These are phyloP conservation scores for Protonibea diacanthus DNA, from an alignment of 2,797 vertebrate genomes.

Conservation along the genomic window DNA sequence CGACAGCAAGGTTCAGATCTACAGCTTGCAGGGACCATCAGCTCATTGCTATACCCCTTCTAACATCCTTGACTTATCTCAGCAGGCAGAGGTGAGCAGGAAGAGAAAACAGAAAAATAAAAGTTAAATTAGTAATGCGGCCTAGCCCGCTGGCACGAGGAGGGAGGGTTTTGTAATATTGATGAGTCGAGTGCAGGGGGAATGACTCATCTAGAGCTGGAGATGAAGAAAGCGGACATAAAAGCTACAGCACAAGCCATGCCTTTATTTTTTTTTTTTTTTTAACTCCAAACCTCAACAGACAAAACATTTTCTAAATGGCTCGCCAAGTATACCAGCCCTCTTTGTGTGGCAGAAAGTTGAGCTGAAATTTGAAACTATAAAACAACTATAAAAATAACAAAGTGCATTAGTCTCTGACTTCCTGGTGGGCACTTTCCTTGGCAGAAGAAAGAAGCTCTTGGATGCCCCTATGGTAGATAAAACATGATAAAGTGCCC, in stretches of 20 bases:
- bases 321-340: neutral
- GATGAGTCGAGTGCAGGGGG: constrained; percentile 78
- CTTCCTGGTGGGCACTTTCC: neutral
- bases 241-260: constrained; percentile 32
- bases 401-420: neutral
- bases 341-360: neutral
- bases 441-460: neutral
- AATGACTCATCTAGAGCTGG: constrained; percentile 75
- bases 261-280: constrained; percentile 5
- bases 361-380: neutral
- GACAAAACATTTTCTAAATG: neutral
- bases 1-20: constrained; percentile 2
- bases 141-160: constrained; percentile 62
- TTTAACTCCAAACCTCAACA: neutral
- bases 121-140: constrained; percentile 85
- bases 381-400: too few species aligned
- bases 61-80: constrained; percentile 24
- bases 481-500: neutral
- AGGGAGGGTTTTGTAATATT: constrained; percentile 82
- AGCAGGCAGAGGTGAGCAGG: constrained; percentile 48
- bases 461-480: neutral
- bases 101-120: constrained; percentile 77
- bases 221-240: constrained; percentile 42
- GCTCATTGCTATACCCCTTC: constrained; percentile 32
- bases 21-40: neutral